Evolutionary conservation across 2,888 invertebrate species (phyloP), one percentile per base, ranked within the genome.

Genomic region (Sepioteuthis lessoniana): DNA sequence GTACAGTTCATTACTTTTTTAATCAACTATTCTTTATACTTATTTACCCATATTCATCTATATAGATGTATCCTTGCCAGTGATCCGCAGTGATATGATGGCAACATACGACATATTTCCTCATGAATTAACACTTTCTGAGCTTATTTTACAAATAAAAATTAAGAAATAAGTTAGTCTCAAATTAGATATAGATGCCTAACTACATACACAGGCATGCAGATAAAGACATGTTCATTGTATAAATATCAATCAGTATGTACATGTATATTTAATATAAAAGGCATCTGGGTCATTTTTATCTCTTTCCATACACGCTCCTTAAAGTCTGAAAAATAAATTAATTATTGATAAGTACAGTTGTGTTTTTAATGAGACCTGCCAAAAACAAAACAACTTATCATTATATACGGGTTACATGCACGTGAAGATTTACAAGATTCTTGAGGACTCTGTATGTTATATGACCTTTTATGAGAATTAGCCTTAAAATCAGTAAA

Each of bases 341-440:
- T 76, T 76, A 76, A 76, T 76, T 35, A 76, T 76, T 76, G 76
- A n/a, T 76, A 76, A 35, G 76, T 76, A 76, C 16, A 76, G n/a
- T n/a, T 76, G 76, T n/a, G n/a, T n/a, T 76, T 76, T 76, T 76
- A 76, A 76, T 76, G n/a, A 76, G 76, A 76, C 76, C 13, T 76
- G 35, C 35, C n/a, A n/a, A 76, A 76, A 76, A 35, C 31, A 76
- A 76, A 76, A 76, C n/a, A 16, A n/a, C 25, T 55, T 21, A 55
- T 25, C 7, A 55, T 55, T 55, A 25, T 55, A n/a, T 76, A 35
- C 16, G n/a, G 7, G 7, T n/a, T 76, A 76, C n/a, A 2, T 19
- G 19, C 10, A n/a, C 16, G 25, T 55, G 16, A 76, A n/a, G n/a
- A 76, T 76, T n/a, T n/a, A 21, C n/a, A 76, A 13, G 4, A 76